Percentiles rank a stretch among this genome's conserved stretches.
Conservation (phyloP, 2,113 vertebrate species). For the Xiphophorus couchianus region DNA sequence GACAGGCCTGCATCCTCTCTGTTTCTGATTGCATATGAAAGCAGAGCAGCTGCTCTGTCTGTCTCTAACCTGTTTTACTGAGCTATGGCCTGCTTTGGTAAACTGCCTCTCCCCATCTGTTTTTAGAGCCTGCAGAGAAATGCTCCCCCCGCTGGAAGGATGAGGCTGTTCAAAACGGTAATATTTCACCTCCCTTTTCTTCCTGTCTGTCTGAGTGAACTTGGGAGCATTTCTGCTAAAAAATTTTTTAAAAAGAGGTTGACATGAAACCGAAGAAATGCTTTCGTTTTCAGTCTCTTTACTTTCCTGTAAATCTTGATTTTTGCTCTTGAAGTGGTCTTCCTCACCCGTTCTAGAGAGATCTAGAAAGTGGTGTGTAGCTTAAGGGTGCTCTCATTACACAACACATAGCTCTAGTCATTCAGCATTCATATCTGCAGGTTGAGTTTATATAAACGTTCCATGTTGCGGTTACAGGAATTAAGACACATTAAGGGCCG, state of each 20-base stretch:
- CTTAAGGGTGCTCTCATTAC: background rate
- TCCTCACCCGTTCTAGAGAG: background rate
- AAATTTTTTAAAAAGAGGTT: background rate
- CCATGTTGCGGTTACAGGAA: background rate
- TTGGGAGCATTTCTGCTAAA: background rate
- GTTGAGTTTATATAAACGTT: background rate
- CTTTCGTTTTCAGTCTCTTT: background rate
- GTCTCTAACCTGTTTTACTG: background rate
- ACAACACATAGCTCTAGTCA: background rate
- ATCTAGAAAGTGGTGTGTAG: background rate
- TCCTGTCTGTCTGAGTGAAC: conserved; percentile 33
- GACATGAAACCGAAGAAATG: conserved; percentile 1
- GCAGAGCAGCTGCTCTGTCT: background rate
- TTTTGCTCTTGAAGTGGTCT: background rate
- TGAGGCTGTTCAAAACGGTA: conserved; percentile 79
- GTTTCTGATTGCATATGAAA: conserved; percentile 16
- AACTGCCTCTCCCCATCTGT: conserved; percentile 66
- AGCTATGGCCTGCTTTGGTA: conserved; percentile 22
- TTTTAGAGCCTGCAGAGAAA: conserved; percentile 78
- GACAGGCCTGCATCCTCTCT: background rate
- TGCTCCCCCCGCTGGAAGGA: conserved; percentile 78
- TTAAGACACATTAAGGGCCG: background rate
- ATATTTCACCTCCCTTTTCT: conserved; percentile 53
- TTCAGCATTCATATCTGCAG: background rate
- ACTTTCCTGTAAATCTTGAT: background rate